Conservation (phyloP, 2,888 invertebrate species). For the Zootermopsis nevadensis region DNA sequence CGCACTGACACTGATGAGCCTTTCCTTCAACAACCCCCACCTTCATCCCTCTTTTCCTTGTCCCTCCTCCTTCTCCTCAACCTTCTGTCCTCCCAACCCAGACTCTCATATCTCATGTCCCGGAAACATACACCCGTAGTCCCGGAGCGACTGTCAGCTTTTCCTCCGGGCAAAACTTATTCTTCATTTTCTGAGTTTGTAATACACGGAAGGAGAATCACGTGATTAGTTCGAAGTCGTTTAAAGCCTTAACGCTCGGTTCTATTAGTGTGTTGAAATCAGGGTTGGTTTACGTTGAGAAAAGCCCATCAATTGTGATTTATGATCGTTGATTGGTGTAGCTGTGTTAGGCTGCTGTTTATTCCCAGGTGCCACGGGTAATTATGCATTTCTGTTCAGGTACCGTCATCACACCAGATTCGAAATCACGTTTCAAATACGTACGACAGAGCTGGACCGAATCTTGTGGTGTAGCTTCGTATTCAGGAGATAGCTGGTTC, state of each 20-base stretch:
- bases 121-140: slow-evolving; percentile 43
- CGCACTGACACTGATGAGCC: slow-evolving; percentile 48
- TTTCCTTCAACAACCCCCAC: slow-evolving; percentile 45
- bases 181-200: slow-evolving; percentile 33
- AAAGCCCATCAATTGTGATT: too few relatives aligned
- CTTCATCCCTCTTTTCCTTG: slow-evolving; percentile 11
- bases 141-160: slow-evolving; percentile 44
- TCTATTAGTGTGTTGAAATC: neutral
- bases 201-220: slow-evolving; percentile 25
- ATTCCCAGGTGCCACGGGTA: too few relatives aligned
- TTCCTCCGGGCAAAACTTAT: slow-evolving; percentile 43
- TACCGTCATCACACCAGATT: too few relatives aligned
- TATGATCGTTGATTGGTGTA: too few relatives aligned
- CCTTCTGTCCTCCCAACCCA: slow-evolving; percentile 27
- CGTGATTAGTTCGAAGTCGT: slow-evolving; percentile 2
- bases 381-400: too few relatives aligned
- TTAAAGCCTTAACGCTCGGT: neutral
- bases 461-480: too few relatives aligned
- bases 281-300: too few relatives aligned
- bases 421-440: too few relatives aligned
- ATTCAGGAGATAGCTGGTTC: too few relatives aligned
- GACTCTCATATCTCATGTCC: slow-evolving; percentile 44
- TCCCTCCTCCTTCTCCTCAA: slow-evolving; percentile 16
- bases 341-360: too few relatives aligned
- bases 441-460: too few relatives aligned